A percentile compares a stretch with the other conserved stretches of the same genome.
Evolutionary conservation across 2,888 invertebrate genomes (phyloP).

Genomic region (Hesperia comma): DNA sequence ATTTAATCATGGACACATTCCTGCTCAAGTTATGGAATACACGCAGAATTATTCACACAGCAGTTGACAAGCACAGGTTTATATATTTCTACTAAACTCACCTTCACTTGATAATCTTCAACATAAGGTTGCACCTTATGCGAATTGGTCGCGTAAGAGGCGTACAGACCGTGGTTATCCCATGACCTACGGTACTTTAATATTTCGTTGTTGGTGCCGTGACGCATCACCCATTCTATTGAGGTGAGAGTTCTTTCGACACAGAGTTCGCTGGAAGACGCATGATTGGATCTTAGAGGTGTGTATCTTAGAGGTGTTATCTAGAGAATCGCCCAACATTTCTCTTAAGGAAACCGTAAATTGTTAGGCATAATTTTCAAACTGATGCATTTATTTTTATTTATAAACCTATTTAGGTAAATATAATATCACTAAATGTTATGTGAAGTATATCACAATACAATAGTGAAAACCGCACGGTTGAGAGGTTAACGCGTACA

Average conservation of each 20-base stretch:
- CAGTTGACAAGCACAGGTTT: no score
- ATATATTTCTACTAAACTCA: slow-evolving; percentile 30
- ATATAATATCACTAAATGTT: no score
- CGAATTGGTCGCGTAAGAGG: slow-evolving; percentile 27
- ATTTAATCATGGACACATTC: no score
- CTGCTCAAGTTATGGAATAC: no score
- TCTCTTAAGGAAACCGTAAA: no score
- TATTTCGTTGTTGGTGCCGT: slow-evolving; percentile 36
- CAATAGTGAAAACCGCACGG: no score
- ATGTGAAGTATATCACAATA: no score
- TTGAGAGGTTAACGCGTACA: no score
- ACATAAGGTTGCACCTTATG: slow-evolving; percentile 23
- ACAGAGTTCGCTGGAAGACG: slow-evolving; percentile 41
- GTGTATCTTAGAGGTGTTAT: not conserved
- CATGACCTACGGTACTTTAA: slow-evolving; percentile 31
- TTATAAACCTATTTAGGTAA: no score
- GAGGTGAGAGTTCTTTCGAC: slow-evolving; percentile 42
- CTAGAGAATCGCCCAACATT: not conserved
- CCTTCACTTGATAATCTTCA: slow-evolving; percentile 50
- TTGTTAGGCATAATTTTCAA: no score
- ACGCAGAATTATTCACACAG: no score
- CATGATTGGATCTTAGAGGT: not conserved
- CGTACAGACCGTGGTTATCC: slow-evolving; percentile 34
- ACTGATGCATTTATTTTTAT: no score
- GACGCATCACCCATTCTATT: slow-evolving; percentile 46